These are phyloP conservation scores for Pediacus dermestoides DNA, from an alignment of 2,888 invertebrate species.

Conservation along the genomic window DNA sequence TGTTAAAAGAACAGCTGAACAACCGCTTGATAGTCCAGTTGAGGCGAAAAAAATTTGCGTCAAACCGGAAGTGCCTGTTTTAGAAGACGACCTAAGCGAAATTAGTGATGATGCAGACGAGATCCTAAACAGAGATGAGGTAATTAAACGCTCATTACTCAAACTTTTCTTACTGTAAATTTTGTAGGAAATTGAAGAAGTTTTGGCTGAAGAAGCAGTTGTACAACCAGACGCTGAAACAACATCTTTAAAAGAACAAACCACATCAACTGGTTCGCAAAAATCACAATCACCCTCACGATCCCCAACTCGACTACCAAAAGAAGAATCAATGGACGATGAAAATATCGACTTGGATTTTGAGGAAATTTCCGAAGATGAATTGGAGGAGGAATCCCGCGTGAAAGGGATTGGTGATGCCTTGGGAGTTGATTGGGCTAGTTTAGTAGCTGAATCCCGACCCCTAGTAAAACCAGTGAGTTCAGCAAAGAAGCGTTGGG, in stretches of 20 bases:
- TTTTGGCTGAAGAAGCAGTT: constrained; percentile 17
- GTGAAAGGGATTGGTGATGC: constrained; percentile 79
- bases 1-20: constrained; percentile 41
- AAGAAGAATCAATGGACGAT: constrained; percentile 61
- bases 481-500: constrained; percentile 71
- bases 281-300: constrained; percentile 38
- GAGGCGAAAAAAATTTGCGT: constrained; percentile 51
- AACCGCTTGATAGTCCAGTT: constrained; percentile 46
- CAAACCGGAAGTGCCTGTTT: constrained; percentile 28
- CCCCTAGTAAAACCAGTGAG: constrained; percentile 54
- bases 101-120: constrained; percentile 88
- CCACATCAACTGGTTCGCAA: constrained; percentile 30
- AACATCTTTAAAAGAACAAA: constrained; percentile 37
- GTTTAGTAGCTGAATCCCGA: constrained; percentile 76
- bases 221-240: constrained; percentile 28
- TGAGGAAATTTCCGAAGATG: constrained; percentile 88
- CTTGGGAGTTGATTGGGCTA: constrained; percentile 94
- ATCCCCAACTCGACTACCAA: constrained; percentile 16
- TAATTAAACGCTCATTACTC: no score
- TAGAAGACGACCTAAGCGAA: constrained; percentile 76
- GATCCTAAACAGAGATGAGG: constrained; percentile 75
- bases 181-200: constrained; percentile 34
- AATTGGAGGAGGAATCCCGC: constrained; percentile 77
- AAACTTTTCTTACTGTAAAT: no score
- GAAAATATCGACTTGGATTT: constrained; percentile 77